A percentile compares a stretch with the other conserved stretches of the same genome.
phyloP scores from a whole-genome alignment of 2,797 vertebrate genomes.

The Cacajao melanocephalus region DNA sequence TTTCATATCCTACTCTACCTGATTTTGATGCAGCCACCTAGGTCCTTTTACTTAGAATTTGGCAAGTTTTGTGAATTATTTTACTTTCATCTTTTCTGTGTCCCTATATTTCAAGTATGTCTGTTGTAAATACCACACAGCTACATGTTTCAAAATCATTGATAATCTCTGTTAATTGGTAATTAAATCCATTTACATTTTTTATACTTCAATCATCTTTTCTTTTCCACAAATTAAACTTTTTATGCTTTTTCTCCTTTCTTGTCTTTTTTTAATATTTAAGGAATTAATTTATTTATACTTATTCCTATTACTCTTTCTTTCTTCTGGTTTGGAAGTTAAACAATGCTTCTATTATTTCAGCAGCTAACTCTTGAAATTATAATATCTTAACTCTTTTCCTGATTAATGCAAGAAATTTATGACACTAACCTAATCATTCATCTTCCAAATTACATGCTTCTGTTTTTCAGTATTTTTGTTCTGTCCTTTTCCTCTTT shows the following conservation, averaged over 20 bases:
- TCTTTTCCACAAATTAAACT: not conserved
- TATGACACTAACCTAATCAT: not conserved
- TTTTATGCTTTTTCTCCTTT: not conserved
- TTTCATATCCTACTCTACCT: not conserved
- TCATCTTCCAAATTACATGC: not conserved
- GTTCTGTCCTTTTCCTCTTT: not conserved
- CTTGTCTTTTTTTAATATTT: not conserved
- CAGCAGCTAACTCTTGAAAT: not conserved
- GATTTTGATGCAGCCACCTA: too few species aligned
- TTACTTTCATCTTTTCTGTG: not conserved
- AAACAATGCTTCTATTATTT: not conserved
- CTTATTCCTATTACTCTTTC: not conserved
- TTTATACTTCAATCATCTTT: not conserved
- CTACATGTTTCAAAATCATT: not conserved
- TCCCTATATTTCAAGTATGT: not conserved
- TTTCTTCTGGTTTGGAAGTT: not conserved
- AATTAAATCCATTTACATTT: not conserved
- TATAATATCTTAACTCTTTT: not conserved
- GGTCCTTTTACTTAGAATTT: not conserved
- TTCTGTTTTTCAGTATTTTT: not conserved
- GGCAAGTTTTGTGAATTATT: not conserved
- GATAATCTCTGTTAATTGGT: not conserved
- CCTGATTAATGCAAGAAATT: not conserved
- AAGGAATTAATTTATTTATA: not conserved
- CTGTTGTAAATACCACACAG: not conserved